A percentile compares a stretch with the other conserved stretches of the same genome.
Evolutionary conservation across 2,888 invertebrate genomes (phyloP).

Genomic region (Euspilapteryx auroguttella): DNA sequence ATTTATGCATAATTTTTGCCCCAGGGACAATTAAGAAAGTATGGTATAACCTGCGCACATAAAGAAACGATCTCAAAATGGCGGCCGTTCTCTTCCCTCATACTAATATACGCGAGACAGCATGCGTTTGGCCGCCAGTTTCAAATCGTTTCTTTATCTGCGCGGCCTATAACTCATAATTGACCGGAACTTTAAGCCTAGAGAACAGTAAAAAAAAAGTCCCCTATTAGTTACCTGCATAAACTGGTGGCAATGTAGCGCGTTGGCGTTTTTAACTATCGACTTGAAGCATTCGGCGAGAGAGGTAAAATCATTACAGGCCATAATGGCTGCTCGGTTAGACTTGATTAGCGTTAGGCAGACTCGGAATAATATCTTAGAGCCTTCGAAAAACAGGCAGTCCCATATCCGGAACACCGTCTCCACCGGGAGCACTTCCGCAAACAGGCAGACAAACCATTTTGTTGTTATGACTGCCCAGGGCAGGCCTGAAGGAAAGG

Average conservation of each 20-base stretch:
- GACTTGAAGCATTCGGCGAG: constrained; percentile 81
- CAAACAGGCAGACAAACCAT: constrained; percentile 94
- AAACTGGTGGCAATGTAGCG: constrained; percentile 86
- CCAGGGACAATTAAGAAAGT: too few relatives aligned
- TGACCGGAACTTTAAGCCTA: too few relatives aligned
- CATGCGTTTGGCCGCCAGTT: too few relatives aligned
- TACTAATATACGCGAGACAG: too few relatives aligned
- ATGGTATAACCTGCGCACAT: too few relatives aligned
- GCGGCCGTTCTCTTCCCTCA: too few relatives aligned
- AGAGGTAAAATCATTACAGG: constrained; percentile 78
- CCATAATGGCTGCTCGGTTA: constrained; percentile 71
- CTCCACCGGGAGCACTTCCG: constrained; percentile 92
- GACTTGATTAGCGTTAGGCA: constrained; percentile 80
- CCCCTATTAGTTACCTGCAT: too few relatives aligned
- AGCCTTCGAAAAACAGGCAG: constrained; percentile 92
- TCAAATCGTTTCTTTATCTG: too few relatives aligned
- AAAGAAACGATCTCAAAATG: too few relatives aligned
- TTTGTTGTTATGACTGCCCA: constrained; percentile 92
- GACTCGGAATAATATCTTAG: constrained; percentile 89
- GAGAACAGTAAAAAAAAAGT: too few relatives aligned
- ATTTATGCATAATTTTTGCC: too few relatives aligned
- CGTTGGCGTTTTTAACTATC: constrained; percentile 76
- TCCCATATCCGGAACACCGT: constrained; percentile 96
- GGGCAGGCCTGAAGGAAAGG: constrained; percentile 65
- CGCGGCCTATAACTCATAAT: too few relatives aligned